Evolutionary conservation across 2,888 invertebrate species (phyloP).

Genomic region (Caenorhabditis afra): DNA sequence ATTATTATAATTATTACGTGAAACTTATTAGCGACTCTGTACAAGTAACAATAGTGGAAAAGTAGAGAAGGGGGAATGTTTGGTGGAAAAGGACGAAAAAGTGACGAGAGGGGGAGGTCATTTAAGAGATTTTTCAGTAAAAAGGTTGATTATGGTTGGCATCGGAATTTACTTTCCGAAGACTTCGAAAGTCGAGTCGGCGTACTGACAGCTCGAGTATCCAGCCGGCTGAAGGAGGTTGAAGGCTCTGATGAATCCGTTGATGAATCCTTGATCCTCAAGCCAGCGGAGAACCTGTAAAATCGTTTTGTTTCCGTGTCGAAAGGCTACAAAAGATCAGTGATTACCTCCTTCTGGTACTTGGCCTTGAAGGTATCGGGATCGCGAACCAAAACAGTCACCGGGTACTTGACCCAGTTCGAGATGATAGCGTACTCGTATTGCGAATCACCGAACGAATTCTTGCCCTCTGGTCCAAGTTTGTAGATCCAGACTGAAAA

Average conservation of each 20-base stretch:
- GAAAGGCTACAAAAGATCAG: neutral
- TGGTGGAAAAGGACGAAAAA: conserved; percentile 20
- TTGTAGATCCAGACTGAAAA: conserved; percentile 81
- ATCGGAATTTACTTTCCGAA: conserved; percentile 74
- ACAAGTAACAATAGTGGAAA: conserved; percentile 44
- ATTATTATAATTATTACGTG: conserved; percentile 39
- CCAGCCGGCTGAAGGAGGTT: conserved; percentile 80
- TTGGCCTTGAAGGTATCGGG: conserved; percentile 80
- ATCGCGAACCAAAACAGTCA: conserved; percentile 80
- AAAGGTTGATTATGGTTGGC: too few relatives aligned
- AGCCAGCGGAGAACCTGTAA: conserved; percentile 72
- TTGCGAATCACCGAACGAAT: conserved; percentile 81
- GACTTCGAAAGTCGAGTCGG: conserved; percentile 80
- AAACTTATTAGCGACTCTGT: conserved; percentile 51
- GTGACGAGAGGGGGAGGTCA: conserved; percentile 49
- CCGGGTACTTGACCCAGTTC: conserved; percentile 81
- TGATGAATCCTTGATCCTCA: conserved; percentile 80
- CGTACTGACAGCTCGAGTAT: conserved; percentile 80
- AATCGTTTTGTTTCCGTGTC: too few relatives aligned
- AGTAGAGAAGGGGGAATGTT: conserved; percentile 42
- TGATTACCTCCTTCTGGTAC: conserved; percentile 72
- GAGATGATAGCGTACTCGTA: conserved; percentile 81
- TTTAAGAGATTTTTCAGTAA: conserved; percentile 57
- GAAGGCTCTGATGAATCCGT: conserved; percentile 81
- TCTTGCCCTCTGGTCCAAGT: conserved; percentile 80